phyloP scores from a whole-genome alignment of 2,888 invertebrate species.

The Adelognathus sp. region DNA sequence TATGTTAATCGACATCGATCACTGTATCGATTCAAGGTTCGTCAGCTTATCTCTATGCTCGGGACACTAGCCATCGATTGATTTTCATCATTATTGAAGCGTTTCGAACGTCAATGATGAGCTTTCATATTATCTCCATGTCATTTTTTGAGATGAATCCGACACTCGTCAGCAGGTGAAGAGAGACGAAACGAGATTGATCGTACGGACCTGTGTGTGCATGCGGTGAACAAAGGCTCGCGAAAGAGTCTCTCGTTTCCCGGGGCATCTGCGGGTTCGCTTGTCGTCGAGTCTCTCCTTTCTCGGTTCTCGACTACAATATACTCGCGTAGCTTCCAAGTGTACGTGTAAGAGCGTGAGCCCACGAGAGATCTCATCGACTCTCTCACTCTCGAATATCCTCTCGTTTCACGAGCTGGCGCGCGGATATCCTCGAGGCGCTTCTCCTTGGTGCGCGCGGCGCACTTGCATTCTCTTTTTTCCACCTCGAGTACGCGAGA shows the following conservation, averaged over 20 bases:
- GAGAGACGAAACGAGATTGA: background rate
- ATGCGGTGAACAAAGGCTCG: constrained; percentile 47
- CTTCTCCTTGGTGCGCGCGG: background rate
- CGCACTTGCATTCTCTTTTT: constrained; percentile 51
- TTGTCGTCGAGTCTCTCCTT: constrained; percentile 46
- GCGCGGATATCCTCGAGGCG: constrained; percentile 52
- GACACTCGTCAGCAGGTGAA: constrained; percentile 5
- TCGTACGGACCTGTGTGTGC: constrained; percentile 8
- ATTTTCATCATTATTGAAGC: background rate
- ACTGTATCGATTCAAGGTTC: too few relatives aligned
- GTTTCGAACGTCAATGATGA: background rate
- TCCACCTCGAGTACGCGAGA: constrained; percentile 26
- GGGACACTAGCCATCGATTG: too few relatives aligned
- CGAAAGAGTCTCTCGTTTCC: constrained; percentile 21
- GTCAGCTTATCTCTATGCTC: too few relatives aligned
- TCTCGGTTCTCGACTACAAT: background rate
- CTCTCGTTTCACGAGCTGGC: constrained; percentile 44
- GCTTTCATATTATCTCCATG: background rate
- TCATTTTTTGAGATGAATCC: constrained; percentile 26
- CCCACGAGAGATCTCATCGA: constrained; percentile 6
- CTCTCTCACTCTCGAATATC: constrained; percentile 31
- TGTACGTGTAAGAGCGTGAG: background rate
- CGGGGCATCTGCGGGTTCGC: constrained; percentile 31
- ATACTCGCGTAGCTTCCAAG: background rate
- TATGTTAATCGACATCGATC: background rate